A percentile compares a stretch with the other conserved stretches of the same genome.
Conservation (phyloP, 2,797 vertebrate species). For the Peromyscus attwateri region DNA sequence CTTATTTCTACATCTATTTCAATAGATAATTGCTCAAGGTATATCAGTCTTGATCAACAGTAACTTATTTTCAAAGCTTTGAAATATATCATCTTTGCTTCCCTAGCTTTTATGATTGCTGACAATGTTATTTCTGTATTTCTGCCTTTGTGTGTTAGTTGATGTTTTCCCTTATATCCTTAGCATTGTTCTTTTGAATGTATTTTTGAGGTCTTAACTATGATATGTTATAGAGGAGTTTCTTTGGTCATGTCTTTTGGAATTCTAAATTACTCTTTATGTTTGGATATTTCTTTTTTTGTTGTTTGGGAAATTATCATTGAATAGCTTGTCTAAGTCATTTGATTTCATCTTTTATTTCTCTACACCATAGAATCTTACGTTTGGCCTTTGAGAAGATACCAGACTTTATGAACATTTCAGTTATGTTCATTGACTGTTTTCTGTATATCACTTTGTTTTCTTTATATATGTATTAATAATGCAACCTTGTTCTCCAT, state of each 20-base stretch:
- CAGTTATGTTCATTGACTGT: neutral
- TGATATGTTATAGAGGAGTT: neutral
- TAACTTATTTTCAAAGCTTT: neutral
- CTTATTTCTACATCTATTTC: neutral
- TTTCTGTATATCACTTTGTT: neutral
- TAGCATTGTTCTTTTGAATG: neutral
- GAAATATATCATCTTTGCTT: neutral
- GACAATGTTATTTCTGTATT: neutral
- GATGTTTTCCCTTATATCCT: neutral
- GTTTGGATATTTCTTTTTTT: neutral
- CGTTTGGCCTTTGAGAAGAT: neutral
- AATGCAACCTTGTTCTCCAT: neutral
- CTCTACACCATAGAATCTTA: neutral
- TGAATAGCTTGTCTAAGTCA: neutral
- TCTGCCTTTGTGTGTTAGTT: neutral
- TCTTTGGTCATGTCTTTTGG: neutral
- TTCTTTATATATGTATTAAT: neutral
- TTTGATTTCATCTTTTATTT: neutral
- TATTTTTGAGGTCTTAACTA: neutral
- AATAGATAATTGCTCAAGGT: neutral
- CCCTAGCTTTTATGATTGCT: neutral
- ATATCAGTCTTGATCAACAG: too few species aligned
- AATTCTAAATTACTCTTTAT: neutral
- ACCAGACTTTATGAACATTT: neutral
- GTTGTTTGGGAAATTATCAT: neutral